phyloP scores from a whole-genome alignment of 2,797 vertebrate species.

The Lemur catta region DNA sequence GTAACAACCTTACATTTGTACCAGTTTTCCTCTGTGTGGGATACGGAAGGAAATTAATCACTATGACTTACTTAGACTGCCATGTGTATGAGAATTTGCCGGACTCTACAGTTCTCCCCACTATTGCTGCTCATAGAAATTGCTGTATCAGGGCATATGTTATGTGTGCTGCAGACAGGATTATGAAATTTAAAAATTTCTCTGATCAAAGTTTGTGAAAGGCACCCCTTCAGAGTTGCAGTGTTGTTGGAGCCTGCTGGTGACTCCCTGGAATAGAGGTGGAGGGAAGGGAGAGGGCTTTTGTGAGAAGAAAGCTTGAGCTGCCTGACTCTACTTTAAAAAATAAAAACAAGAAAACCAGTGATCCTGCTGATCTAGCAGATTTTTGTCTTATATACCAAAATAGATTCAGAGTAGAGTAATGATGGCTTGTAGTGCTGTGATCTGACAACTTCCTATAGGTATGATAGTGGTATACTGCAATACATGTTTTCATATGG shows the following conservation, averaged over 20 bases:
- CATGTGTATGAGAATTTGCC: not conserved
- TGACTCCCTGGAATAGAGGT: not conserved
- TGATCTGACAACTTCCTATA: not conserved
- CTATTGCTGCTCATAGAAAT: not conserved
- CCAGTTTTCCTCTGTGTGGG: not conserved
- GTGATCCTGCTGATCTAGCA: not conserved
- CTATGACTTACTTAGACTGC: not conserved
- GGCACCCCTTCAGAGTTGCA: not conserved
- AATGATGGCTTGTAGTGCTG: not conserved
- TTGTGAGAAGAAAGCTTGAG: not conserved
- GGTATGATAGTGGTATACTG: not conserved
- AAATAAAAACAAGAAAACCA: not conserved
- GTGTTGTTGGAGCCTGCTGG: not conserved
- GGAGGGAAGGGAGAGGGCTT: not conserved
- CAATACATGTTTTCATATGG: not conserved
- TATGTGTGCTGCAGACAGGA: not conserved
- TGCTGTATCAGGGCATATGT: not conserved
- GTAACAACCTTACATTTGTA: not conserved
- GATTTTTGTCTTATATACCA: not conserved
- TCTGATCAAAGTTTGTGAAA: not conserved
- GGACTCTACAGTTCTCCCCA: not conserved
- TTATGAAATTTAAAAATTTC: not conserved
- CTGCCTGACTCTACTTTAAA: not conserved
- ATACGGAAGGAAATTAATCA: not conserved
- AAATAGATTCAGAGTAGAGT: not conserved